Evolutionary conservation across 2,797 vertebrate genomes (phyloP), one percentile per base, ranked within the genome.

Genomic region (Yasuhikotakia modesta): DNA sequence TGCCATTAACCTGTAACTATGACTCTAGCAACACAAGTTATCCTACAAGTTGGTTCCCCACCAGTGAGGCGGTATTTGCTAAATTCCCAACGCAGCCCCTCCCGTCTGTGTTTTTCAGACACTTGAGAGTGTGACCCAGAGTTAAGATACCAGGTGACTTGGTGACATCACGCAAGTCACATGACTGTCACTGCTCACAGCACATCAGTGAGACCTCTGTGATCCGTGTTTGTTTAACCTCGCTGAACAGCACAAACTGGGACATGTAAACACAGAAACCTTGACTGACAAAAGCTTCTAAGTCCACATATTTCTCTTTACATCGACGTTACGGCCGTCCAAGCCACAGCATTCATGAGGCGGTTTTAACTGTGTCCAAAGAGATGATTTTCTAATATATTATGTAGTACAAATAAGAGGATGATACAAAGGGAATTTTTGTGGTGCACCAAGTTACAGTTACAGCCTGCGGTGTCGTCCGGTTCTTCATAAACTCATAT

Each of bases 111-210:
- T 35, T 65, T 48, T 45, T 27, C 50, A 22, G 22, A 45, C 19
- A 27, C 13, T 79, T 14, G 19, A 65, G 61, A 17, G 30, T 61
- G 65, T 8, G 22, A 58, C 27, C 50, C 65, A 8, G 60, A 63
- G 60, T 63, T 35, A 63, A 63, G 30, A 63, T 61, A 61, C 27
- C 17, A 35, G 24, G 45, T 63, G 72, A 65, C 72, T 63, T 81
- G 73, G 73, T 78, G 79, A 72, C 80, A 79, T 81, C 65, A 77
- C 46, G 60, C 46, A 52, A 35, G 73, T 79, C 82, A 84, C 84
- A 83, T 84, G 84, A 39, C 5, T 39, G 39, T 30, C 43, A 58
- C 17, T 35, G 60, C 76, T 74, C 57, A 72, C 60, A 81, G 73
- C 57, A 64, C 67, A 74, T 78, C 66, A 81, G 46, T 22, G 30